phyloP scores from a whole-genome alignment of 2,797 vertebrate species.

The Lates japonicus region DNA sequence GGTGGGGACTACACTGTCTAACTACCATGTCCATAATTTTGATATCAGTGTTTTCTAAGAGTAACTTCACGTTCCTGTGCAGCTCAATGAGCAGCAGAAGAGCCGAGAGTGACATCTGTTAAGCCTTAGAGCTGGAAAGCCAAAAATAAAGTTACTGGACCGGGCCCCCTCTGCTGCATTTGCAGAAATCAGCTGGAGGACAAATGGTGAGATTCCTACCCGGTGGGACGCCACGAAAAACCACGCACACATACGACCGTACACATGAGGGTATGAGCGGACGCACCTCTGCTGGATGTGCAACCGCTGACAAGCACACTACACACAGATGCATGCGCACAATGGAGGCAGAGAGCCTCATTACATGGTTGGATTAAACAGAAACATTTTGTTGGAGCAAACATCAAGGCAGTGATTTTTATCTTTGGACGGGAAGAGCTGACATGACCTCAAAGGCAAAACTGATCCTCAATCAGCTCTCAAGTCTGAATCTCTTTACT shows the following conservation, averaged over 20 bases:
- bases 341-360: constrained; percentile 42
- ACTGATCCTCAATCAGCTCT: constrained; percentile 64
- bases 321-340: constrained; percentile 28
- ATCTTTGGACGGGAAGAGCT: constrained; percentile 57
- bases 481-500: constrained; percentile 43
- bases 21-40: not conserved
- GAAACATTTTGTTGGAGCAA: constrained; percentile 67
- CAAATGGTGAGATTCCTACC: constrained; percentile 82
- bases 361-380: constrained; percentile 74
- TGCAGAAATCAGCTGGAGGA: constrained; percentile 84
- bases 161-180: constrained; percentile 71
- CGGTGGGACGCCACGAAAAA: constrained; percentile 51
- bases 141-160: constrained; percentile 83
- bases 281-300: constrained; percentile 38
- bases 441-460: constrained; percentile 66
- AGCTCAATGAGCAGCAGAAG: constrained; percentile 54
- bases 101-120: constrained; percentile 84
- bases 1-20: no score
- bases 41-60: constrained; percentile 35
- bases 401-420: constrained; percentile 73
- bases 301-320: constrained; percentile 7
- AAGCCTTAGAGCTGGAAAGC: constrained; percentile 79
- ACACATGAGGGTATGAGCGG: constrained; percentile 1
- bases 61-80: constrained; percentile 25
- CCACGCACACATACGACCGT: constrained; percentile 16